A percentile compares a stretch with the other conserved stretches of the same genome.
Conservation (phyloP, 2,888 invertebrate genomes). For the Margaritifera margaritifera region DNA sequence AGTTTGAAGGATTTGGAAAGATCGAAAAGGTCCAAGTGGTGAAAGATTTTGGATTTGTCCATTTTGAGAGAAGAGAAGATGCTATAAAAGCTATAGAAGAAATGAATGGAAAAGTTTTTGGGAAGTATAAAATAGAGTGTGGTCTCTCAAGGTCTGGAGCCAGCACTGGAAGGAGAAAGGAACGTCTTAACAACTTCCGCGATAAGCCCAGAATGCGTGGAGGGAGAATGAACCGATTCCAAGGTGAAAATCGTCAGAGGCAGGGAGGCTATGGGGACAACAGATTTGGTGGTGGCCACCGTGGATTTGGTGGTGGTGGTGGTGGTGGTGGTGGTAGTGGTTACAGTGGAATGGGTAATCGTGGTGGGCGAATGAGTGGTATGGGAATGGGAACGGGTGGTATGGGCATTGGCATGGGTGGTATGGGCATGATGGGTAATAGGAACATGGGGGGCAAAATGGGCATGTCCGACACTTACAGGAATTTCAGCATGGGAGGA, state of each 20-base stretch:
- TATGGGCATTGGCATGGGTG: neutral
- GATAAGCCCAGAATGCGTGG: no score
- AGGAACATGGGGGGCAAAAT: neutral
- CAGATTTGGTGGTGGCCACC: neutral
- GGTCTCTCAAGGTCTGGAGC: slow-evolving; percentile 24
- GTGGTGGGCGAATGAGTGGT: neutral
- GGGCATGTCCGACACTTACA: neutral
- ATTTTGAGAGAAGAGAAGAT: slow-evolving; percentile 28
- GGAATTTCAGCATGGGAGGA: no score
- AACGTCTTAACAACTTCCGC: no score
- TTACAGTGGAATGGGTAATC: neutral
- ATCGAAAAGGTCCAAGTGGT: slow-evolving; percentile 31
- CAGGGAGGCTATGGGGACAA: slow-evolving; percentile 2
- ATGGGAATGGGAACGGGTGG: neutral
- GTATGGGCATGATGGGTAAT: slow-evolving; percentile 5
- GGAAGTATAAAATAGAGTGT: slow-evolving; percentile 16
- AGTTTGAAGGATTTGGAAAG: slow-evolving; percentile 33
- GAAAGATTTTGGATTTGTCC: slow-evolving; percentile 33
- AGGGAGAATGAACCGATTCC: no score
- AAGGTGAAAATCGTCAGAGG: slow-evolving; percentile 13
- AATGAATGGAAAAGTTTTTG: slow-evolving; percentile 18
- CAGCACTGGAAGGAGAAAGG: slow-evolving; percentile 4
- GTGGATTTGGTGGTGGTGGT: slow-evolving; percentile 2
- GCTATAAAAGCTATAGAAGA: slow-evolving; percentile 25
- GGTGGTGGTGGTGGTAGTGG: slow-evolving; percentile 1